These are phyloP conservation scores for Pimpla rufipes DNA, from an alignment of 2,888 invertebrate genomes.

Conservation along the genomic window DNA sequence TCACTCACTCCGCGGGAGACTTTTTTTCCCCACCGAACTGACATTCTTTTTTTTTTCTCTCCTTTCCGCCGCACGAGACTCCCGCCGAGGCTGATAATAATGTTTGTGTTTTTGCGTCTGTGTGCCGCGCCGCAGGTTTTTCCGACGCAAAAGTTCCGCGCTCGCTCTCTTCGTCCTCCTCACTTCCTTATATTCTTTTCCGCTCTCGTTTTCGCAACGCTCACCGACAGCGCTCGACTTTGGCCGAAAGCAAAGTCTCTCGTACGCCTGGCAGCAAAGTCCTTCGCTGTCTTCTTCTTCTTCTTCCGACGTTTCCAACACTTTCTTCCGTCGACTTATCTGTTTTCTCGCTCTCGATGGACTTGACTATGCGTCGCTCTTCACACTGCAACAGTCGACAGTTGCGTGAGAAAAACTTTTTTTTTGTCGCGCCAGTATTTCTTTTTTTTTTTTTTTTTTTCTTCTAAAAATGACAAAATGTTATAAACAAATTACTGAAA, in stretches of 20 bases:
- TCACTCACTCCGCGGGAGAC: neutral
- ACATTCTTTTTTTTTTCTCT: neutral
- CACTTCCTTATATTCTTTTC: neutral
- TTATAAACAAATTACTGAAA: no score
- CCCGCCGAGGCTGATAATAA: slow-evolving; percentile 1
- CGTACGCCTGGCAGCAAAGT: neutral
- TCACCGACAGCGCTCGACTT: slow-evolving; percentile 1
- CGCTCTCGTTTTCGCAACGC: neutral
- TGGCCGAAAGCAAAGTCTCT: neutral
- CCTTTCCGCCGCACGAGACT: slow-evolving; percentile 5
- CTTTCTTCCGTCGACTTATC: neutral
- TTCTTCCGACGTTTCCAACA: neutral
- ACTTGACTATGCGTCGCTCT: neutral
- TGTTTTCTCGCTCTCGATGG: neutral
- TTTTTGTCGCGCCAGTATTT: no score
- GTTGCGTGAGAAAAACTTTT: no score
- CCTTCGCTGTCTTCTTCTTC: neutral
- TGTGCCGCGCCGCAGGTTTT: neutral
- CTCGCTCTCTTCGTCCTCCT: neutral
- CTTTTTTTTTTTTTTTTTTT: neutral
- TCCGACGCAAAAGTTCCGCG: slow-evolving; percentile 12
- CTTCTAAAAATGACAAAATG: no score
- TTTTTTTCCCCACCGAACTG: neutral
- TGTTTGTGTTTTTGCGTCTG: neutral
- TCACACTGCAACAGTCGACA: no score